Base-by-base conservation (phyloP, 2,113 vertebrate genomes). In the Arenaria interpres region DNA sequence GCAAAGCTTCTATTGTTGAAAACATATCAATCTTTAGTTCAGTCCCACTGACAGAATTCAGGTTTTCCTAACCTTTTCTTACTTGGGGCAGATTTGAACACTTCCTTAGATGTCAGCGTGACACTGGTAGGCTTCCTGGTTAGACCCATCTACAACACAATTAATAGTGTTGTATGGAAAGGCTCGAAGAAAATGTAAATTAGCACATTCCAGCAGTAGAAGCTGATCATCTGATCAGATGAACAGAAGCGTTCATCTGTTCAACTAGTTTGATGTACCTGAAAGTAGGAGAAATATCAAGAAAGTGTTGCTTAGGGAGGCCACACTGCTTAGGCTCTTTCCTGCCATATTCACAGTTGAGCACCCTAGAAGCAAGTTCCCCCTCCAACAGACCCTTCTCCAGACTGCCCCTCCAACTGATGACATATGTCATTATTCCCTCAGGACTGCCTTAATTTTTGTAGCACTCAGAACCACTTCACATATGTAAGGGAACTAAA, bases 81-180 rank as follows among this genome's bases (percentile, higher is more conserved):
- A 32, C 50, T 82, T 1, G 0, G 12, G 79, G 8, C 8, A 83
- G 53, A 60, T 19, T 60, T 35, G 48, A 69, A 8, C 0, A 0
- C 48, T 66, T 51, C 20, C 23, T 90, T 14, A 69, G 39, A 76
- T 35, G 48, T 43, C 57, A 85, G n/a, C 10, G 30, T 50, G 43
- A 72, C 59, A 25, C 48, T 68, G n/a, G 30, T 0, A 85, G 24
- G 19, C 19, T 66, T 87, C 39, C 54, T 66, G 10, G 23, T 76
- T 60, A 79, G 71, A 28, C 8, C 22, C 37, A 12, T 25, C 37
- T 33, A 35, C 45, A 79, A 20, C 7, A 37, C 32, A 22, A 6
- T 9, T 66, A 50, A 5, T n/a, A 62, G 21, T 3, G 10, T 54
- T 27, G 39, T 53, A 43, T 5, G 4, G 35, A 56, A 87, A 39